Base-by-base conservation (phyloP, 2,888 invertebrate genomes). In the Dioctria linearis region DNA sequence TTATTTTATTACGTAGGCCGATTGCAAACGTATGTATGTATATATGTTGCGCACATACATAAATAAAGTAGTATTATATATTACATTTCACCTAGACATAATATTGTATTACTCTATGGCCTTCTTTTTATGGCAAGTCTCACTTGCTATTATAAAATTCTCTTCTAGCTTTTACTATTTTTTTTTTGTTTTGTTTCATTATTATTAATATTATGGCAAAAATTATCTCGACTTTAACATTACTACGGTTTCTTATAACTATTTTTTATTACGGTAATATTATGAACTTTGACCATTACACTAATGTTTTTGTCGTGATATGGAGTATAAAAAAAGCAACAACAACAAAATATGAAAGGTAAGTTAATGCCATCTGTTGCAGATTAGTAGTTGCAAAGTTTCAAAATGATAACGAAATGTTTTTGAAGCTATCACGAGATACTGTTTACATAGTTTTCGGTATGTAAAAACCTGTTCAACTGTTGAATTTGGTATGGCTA, bases 201-300 rank as follows among this genome's bases (percentile, higher is more conserved):
- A 5, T n/a, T 40, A n/a, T n/a, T n/a, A 40, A 69, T 9, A 46
- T 51, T 46, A 51, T 51, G n/a, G 11, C 51, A 69, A 69, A 69
- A 37, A 51, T 69, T 51, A 37, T 69, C 69, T 69, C 49, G 2
- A 5, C 49, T 51, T 37, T 69, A 69, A 69, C 67, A 69, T 37
- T 13, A 25, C 37, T 69, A 69, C 39, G 37, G 5, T 5, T 42
- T 37, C 69, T 69, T 69, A 69, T 8, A 69, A 37, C 11, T 51
- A 51, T 37, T 39, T 69, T 51, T 69, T 5, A 43, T 66, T 69
- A 69, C 69, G 2, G 51, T n/a, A 69, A 69, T 39, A 51, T 69
- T 51, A 25, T 25, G 25, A 39, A 69, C n/a, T 37, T 51, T 37
- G 51, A 69, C 49, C 49, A 49, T 69, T 69, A 69, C 51, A 69